phyloP scores from a whole-genome alignment of 2,113 vertebrate species.

The Nycticorax nycticorax region DNA sequence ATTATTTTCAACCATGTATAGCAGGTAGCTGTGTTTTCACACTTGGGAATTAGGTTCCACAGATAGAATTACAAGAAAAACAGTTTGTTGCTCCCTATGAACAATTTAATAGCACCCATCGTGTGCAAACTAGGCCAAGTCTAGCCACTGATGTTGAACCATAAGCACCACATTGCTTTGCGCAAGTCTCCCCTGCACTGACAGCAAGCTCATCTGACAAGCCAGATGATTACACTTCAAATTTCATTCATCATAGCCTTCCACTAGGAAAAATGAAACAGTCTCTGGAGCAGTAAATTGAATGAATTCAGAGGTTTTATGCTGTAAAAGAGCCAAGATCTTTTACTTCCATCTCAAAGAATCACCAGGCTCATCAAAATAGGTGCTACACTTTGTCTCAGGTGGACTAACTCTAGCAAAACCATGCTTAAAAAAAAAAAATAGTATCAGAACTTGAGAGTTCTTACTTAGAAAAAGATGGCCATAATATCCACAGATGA shows the following conservation, averaged over 20 bases:
- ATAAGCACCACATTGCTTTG: background rate
- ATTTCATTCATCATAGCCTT: slow-evolving; percentile 1
- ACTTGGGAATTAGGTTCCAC: background rate
- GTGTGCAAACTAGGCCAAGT: background rate
- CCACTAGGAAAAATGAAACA: background rate
- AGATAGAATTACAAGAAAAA: background rate
- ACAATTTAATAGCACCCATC: background rate
- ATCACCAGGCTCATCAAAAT: background rate
- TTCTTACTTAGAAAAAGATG: background rate
- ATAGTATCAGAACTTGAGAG: background rate
- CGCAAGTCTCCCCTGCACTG: background rate
- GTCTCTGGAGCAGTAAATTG: slow-evolving; percentile 20
- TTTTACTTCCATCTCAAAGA: background rate
- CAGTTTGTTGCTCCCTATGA: background rate
- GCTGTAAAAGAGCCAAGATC: background rate
- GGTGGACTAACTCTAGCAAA: background rate
- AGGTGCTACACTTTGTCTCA: background rate
- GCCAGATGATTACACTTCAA: background rate
- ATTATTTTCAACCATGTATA: background rate
- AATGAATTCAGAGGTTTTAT: background rate
- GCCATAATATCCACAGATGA: background rate
- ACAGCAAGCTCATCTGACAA: background rate
- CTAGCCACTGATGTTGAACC: background rate
- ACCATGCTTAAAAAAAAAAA: background rate
- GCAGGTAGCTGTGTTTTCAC: background rate